These are phyloP conservation scores for Hozukius guyotensis DNA, from an alignment of 2,797 vertebrate genomes.

Conservation along the genomic window DNA sequence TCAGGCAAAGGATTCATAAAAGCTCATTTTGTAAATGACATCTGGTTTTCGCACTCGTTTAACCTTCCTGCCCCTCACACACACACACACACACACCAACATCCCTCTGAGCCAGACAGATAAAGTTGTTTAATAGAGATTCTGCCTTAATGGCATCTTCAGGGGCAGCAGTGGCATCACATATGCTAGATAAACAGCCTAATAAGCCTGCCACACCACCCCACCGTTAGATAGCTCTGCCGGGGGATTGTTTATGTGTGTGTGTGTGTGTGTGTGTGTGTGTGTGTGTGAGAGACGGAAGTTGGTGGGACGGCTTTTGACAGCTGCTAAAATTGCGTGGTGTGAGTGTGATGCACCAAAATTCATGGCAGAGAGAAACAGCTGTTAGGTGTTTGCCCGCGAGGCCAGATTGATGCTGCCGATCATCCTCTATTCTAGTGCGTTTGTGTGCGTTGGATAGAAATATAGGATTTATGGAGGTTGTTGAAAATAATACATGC, in stretches of 20 bases:
- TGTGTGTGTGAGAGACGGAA: slow-evolving; percentile 8
- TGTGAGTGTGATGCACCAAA: slow-evolving; percentile 27
- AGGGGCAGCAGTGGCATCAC: slow-evolving; percentile 29
- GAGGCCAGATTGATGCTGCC: slow-evolving; percentile 12
- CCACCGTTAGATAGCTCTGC: slow-evolving; percentile 21
- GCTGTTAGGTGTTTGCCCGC: slow-evolving; percentile 27
- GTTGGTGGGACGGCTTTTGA: slow-evolving; percentile 33
- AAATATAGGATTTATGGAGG: slow-evolving; percentile 16
- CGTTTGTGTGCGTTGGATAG: not conserved
- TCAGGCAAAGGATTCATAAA: not conserved
- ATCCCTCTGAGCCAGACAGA: slow-evolving; percentile 46
- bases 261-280: not conserved
- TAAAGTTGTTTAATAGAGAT: slow-evolving; percentile 63
- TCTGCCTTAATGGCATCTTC: slow-evolving; percentile 52
- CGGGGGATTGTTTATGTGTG: slow-evolving; percentile 15
- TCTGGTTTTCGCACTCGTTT: not conserved
- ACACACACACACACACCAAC: not conserved
- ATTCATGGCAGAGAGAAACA: slow-evolving; percentile 31
- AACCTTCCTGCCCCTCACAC: not conserved
- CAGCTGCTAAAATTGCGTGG: slow-evolving; percentile 45
- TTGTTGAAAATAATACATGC: slow-evolving; percentile 9
- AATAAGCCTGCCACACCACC: slow-evolving; percentile 39
- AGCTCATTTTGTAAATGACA: not conserved
- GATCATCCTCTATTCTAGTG: not conserved
- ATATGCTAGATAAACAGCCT: slow-evolving; percentile 50